phyloP scores from a whole-genome alignment of 1,140 invertebrate species.

The Pseudomyrmex pallidus region DNA sequence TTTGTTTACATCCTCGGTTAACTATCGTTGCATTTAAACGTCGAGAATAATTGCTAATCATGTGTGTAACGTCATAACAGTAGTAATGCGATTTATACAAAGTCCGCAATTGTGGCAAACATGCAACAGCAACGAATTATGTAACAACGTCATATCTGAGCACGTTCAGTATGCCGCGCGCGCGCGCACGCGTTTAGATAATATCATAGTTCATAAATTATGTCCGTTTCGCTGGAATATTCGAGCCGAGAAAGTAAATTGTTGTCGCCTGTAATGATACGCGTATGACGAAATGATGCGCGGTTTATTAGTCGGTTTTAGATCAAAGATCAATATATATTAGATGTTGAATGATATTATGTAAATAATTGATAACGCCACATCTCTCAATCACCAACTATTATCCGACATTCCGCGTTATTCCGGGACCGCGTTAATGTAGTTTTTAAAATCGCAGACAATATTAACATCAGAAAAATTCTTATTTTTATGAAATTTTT shows the following conservation, averaged over 20 bases:
- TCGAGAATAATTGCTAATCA: constrained; percentile 43
- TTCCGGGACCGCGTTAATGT: background rate
- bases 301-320: background rate
- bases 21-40: constrained; percentile 36
- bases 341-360: background rate
- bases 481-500: background rate
- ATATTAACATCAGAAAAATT: background rate
- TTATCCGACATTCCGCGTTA: background rate
- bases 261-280: background rate
- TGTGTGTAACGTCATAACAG: background rate
- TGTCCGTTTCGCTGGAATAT: background rate
- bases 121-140: constrained; percentile 16
- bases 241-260: background rate
- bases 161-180: background rate
- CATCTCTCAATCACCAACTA: background rate
- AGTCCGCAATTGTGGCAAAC: background rate
- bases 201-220: background rate
- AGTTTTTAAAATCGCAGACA: background rate
- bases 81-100: constrained; percentile 22
- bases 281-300: background rate
- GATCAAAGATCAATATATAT: background rate
- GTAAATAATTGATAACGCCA: background rate
- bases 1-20: constrained; percentile 50
- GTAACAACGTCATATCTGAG: constrained; percentile 6
- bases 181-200: background rate